Percentiles rank a stretch among this genome's conserved stretches.
These are phyloP conservation scores for Gymnopithys bicolor DNA, from an alignment of 2,797 vertebrate species.

Conservation along the genomic window DNA sequence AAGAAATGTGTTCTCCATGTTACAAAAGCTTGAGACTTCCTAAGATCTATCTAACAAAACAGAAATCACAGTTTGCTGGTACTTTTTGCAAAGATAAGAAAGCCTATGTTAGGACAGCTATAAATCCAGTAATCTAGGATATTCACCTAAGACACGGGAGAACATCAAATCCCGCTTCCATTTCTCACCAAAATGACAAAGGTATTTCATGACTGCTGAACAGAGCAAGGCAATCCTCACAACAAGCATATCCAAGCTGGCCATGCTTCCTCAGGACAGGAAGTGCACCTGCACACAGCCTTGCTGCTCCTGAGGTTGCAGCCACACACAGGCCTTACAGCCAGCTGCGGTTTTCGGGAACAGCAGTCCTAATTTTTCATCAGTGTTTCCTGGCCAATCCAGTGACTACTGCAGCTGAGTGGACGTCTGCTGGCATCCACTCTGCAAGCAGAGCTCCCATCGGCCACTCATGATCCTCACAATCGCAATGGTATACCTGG, in stretches of 20 bases:
- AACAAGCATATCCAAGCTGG: neutral
- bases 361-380: neutral
- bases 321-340: neutral
- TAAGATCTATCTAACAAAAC: neutral
- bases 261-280: accelerated
- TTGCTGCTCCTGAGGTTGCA: neutral
- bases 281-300: neutral
- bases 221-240: neutral
- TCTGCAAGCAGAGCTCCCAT: neutral
- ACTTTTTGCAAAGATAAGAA: neutral
- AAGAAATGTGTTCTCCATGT: neutral
- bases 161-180: neutral
- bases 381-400: neutral
- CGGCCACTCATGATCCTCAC: accelerated
- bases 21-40: neutral
- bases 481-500: accelerated
- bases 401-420: accelerated
- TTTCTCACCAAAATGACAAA: neutral
- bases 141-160: accelerated
- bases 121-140: neutral
- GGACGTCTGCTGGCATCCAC: neutral
- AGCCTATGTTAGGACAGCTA: neutral
- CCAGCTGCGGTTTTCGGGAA: neutral
- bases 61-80: neutral
- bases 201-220: neutral